Base-by-base conservation (phyloP, 2,888 invertebrate genomes). In the Cephus rjabovi region DNA sequence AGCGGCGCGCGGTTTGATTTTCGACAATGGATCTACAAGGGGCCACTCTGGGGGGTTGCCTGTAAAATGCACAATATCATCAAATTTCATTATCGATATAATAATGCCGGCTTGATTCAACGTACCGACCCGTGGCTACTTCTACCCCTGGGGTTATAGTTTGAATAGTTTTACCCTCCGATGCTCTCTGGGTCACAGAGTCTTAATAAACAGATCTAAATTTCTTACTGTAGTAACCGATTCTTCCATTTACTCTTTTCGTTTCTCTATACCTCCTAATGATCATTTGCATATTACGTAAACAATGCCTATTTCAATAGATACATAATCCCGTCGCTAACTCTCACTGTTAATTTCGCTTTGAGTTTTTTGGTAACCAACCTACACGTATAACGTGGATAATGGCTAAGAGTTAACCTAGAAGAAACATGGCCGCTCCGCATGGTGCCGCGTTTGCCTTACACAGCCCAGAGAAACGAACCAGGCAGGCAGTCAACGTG, bases 61-160 rank as follows among this genome's bases (percentile, higher is more conserved):
- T 86, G 90, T 85, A 85, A 90, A 91, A 89, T 90, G 91, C 88
- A 91, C 90, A 90, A 90, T 90, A 89, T 91, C 91, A 89, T 91
- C 90, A 90, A 91, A 91, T 91, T 91, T 91, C 91, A 91, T 91
- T 91, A 91, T 91, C 89, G 90, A 87, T 84, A 86, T 89, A 88
- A 91, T 91, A 91, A 91, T 89, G 86, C 87, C 83, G 79, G 84
- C 86, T 89, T 89, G 87, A 91, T 90, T 90, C 87, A 86, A 83
- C 84, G 73, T 73, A 78, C 35, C 31, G 12, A 34, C 33, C 71
- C 31, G 71, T 33, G 12, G 71, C 34, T 12, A 15, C 71, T 33
- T 71, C 2, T 56, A 71, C 71, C 71, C 71, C 71, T 71, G 71
- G 71, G 56, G 56, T 56, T 56, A 56, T 56, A 23, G 56, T 56